Percentiles rank a stretch among this genome's conserved stretches.
Conservation (phyloP, 2,113 vertebrate species). For the Cyanocitta stelleri region DNA sequence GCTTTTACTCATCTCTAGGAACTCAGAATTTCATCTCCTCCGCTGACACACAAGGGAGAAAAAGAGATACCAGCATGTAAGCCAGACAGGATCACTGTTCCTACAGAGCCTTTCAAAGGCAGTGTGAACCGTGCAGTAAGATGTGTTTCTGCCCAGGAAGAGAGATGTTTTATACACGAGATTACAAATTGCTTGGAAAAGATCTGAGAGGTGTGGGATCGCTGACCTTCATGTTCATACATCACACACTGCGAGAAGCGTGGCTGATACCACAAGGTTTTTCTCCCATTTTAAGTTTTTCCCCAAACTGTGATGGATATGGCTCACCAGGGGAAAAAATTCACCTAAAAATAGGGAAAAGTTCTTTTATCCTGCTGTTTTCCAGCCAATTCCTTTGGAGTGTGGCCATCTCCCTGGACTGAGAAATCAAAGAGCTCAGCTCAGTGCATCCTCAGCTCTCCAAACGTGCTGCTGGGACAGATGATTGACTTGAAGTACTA, state of each 20-base stretch:
- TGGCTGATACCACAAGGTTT: neutral
- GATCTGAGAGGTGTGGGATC: neutral
- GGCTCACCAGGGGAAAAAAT: neutral
- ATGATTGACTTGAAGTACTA: neutral
- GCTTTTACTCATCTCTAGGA: neutral
- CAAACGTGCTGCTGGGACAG: neutral
- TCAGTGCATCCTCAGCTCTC: neutral
- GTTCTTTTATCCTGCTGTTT: neutral
- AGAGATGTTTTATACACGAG: neutral
- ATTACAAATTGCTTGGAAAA: neutral
- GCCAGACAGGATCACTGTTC: neutral
- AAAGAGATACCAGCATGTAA: neutral
- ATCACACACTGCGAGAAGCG: neutral
- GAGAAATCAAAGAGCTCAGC: neutral
- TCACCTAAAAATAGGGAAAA: neutral
- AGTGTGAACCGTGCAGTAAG: neutral
- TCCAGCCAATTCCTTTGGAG: neutral
- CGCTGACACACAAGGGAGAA: neutral
- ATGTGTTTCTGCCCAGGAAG: neutral
- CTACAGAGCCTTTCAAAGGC: neutral
- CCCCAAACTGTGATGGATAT: neutral
- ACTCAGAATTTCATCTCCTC: neutral
- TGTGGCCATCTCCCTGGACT: neutral
- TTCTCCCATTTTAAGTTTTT: neutral
- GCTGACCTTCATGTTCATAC: neutral